These are phyloP conservation scores for Lytechinus pictus DNA, from an alignment of 35 echinoderm and acorn worm genomes.

Conservation along the genomic window DNA sequence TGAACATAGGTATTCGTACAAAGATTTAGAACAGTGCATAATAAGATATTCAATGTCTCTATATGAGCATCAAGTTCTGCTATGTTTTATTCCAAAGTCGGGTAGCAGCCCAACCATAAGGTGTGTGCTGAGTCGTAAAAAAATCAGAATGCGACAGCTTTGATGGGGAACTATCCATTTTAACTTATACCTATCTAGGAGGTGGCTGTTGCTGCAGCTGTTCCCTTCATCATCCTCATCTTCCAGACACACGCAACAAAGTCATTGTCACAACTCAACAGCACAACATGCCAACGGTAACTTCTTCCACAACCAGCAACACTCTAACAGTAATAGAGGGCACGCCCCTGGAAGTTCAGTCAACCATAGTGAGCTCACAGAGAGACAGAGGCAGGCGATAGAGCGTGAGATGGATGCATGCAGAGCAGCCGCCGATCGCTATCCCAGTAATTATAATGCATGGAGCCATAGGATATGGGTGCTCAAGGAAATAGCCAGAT, in stretches of 20 bases:
- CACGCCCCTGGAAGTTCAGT: neutral
- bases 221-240: neutral
- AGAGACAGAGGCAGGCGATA: conserved; percentile 35
- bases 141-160: too few relatives aligned
- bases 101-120: too few relatives aligned
- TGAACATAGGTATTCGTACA: too few relatives aligned
- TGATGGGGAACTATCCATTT: too few relatives aligned
- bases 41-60: too few relatives aligned
- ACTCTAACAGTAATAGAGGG: neutral
- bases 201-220: conserved; percentile 53
- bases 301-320: neutral
- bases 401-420: conserved; percentile 65
- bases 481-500: conserved; percentile 60
- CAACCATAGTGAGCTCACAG: conserved; percentile 10
- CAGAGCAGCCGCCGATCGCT: conserved; percentile 59
- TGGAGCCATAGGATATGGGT: conserved; percentile 98
- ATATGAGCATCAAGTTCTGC: too few relatives aligned
- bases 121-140: too few relatives aligned
- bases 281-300: conserved; percentile 1
- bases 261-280: neutral
- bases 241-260: neutral
- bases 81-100: too few relatives aligned
- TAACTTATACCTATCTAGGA: neutral
- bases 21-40: too few relatives aligned
- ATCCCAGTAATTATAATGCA: conserved; percentile 95